Evolutionary conservation across 2,888 invertebrate genomes (phyloP), one percentile per base, ranked within the genome.

Genomic region (Agrochola macilenta): DNA sequence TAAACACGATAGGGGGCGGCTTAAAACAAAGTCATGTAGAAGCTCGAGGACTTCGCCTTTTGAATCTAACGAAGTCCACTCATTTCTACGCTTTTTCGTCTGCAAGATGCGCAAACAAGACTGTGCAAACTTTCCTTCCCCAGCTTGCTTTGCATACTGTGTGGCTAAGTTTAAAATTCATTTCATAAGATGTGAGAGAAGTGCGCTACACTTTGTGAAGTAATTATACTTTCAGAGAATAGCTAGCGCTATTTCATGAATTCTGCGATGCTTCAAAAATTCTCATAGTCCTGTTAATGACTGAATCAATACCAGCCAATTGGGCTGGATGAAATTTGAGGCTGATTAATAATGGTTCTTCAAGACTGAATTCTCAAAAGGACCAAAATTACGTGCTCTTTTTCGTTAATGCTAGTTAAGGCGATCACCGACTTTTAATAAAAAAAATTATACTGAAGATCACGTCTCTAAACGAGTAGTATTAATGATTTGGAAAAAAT

Each of bases 31-130:
- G 84, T 84, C 85, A 76, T 84, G 61, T 74, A 63, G 61, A 71
- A 46, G 35, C 78, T 84, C 69, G 71, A 84, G 85, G 76, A 78
- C 82, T 78, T 76, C 49, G 74, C 85, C 82, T 78, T 84, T 84
- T 84, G 78, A 84, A 72, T 78, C 12, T 84, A 84, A 84, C 78
- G 78, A 84, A 85, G 84, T 84, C 76, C 82, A 74, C 85, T 84
- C 72, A 72, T 72, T 65, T 17, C 35, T 49, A 78, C 61, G 17
- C 49, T 58, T 76, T 78, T 74, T 71, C 30, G 65, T 58, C 64
- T 76, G 61, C 66, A 26, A 57, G 46, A 65, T 74, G 26, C 76
- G 61, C 61, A 69, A 83, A 76, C 69, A 57, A 78, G 26, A 78
- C 65, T 79, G 54, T 65, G 52, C 46, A 70, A 83, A 70, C 66